phyloP scores from a whole-genome alignment of 2,888 invertebrate species.

The Callimorpha dominula region DNA sequence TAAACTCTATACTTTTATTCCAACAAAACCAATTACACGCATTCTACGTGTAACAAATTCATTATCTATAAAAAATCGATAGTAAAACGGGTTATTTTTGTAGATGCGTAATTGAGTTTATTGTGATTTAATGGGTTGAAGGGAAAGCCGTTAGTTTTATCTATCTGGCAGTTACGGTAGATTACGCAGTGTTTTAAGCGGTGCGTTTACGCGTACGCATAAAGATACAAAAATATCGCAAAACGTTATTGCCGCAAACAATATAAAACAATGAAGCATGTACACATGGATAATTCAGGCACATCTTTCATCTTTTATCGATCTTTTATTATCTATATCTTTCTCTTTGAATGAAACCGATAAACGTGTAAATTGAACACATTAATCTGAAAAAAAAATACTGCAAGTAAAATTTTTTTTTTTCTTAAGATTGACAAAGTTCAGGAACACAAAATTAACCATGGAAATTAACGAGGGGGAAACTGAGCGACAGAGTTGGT shows the following conservation, averaged over 20 bases:
- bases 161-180: conserved; percentile 36
- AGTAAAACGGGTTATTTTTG: conserved; percentile 35
- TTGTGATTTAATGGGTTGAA: conserved; percentile 47
- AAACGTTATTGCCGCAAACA: background rate
- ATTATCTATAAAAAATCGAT: conserved; percentile 48
- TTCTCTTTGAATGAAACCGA: background rate
- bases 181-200: conserved; percentile 36
- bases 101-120: conserved; percentile 41
- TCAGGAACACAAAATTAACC: background rate
- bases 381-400: no score
- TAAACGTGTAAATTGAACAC: no score
- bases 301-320: no score
- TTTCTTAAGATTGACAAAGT: background rate
- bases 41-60: conserved; percentile 28
- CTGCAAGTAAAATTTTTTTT: no score
- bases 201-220: conserved; percentile 6
- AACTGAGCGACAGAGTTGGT: background rate
- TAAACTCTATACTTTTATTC: conserved; percentile 8
- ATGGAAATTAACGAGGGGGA: background rate
- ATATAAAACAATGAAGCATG: background rate
- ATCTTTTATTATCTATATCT: background rate
- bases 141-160: conserved; percentile 51
- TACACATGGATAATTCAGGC: background rate
- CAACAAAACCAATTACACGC: conserved; percentile 34
- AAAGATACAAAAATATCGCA: background rate